A percentile compares a stretch with the other conserved stretches of the same genome.
Evolutionary conservation across 2,797 vertebrate species (phyloP).

Genomic region (Picus viridis): DNA sequence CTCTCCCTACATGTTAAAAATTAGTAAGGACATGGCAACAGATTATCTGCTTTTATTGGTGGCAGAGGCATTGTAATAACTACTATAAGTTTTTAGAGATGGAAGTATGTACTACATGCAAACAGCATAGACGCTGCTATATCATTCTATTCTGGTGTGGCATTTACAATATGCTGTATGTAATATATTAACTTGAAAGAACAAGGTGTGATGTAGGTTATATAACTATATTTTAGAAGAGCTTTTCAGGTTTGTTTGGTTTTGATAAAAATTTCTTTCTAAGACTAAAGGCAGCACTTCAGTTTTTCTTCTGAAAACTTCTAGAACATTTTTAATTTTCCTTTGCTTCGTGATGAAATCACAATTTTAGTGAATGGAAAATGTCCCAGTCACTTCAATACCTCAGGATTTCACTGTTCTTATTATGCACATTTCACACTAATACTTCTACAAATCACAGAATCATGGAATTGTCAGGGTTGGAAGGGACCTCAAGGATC

Average conservation of each 20-base stretch:
- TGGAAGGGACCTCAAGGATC: too few relatives aligned
- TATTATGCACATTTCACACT: background rate
- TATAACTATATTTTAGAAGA: background rate
- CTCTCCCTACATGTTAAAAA: background rate
- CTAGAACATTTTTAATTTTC: background rate
- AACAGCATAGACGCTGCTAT: background rate
- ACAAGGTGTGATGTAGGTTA: background rate
- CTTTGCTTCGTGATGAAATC: background rate
- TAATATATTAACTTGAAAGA: background rate
- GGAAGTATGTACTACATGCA: background rate
- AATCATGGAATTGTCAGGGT: too few relatives aligned
- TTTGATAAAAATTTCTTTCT: background rate
- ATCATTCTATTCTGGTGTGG: background rate
- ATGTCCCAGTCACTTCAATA: background rate
- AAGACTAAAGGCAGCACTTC: background rate
- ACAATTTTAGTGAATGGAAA: background rate
- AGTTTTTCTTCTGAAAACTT: background rate
- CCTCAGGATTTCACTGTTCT: background rate
- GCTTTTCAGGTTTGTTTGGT: background rate
- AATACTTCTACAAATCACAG: background rate
- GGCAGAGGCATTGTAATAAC: background rate
- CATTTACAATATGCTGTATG: background rate
- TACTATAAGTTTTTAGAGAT: background rate
- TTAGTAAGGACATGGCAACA: background rate
- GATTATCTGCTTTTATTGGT: background rate